A percentile compares a stretch with the other conserved stretches of the same genome.
Evolutionary conservation across 2,113 vertebrate species (phyloP).

Genomic region (Gnathonemus longibarbis): DNA sequence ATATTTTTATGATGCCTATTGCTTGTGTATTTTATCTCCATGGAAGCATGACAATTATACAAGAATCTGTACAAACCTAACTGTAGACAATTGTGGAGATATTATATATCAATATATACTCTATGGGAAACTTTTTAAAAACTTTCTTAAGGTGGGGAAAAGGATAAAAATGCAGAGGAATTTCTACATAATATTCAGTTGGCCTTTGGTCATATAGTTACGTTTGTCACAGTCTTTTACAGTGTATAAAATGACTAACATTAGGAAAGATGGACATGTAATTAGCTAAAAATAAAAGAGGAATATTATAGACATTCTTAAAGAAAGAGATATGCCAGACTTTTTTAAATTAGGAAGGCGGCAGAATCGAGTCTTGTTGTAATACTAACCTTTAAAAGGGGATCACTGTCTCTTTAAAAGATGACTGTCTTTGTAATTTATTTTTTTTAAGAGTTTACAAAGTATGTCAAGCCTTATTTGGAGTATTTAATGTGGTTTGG

Average conservation of each 20-base stretch:
- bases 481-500: conserved; percentile 63
- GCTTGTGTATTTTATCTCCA: conserved; percentile 25
- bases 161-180: background rate
- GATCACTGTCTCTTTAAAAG: conserved; percentile 51
- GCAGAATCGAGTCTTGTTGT: background rate
- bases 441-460: conserved; percentile 24
- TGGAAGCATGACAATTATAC: conserved; percentile 18
- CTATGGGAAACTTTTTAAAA: conserved; percentile 1
- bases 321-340: background rate
- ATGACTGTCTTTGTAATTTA: conserved; percentile 37
- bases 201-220: background rate
- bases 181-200: background rate
- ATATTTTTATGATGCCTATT: conserved; percentile 22
- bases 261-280: background rate
- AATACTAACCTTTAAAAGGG: conserved; percentile 35
- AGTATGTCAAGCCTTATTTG: conserved; percentile 61
- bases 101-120: conserved; percentile 3
- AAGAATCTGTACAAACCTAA: conserved; percentile 11
- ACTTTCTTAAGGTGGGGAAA: conserved; percentile 7
- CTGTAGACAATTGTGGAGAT: conserved; percentile 18
- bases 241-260: background rate
- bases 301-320: background rate
- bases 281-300: background rate
- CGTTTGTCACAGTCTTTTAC: background rate
- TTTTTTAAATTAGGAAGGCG: background rate